Conservation (phyloP, 2,113 vertebrate genomes). For the Merops nubicus region DNA sequence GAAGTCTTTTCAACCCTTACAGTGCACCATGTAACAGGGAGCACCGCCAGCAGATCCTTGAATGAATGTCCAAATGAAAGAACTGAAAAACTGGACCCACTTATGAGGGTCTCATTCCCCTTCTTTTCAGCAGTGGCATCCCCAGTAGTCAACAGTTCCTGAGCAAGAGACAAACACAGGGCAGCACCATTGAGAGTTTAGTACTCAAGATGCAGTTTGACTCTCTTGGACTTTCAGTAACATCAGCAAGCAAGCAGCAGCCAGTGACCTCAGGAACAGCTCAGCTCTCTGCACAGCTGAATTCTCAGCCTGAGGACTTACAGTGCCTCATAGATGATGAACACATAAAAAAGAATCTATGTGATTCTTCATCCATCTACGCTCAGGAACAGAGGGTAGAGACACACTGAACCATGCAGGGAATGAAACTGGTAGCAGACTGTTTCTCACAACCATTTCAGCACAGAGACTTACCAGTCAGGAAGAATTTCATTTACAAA, state of each 20-base stretch:
- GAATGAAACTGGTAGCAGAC: neutral
- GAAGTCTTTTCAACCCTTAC: neutral
- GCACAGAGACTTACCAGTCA: neutral
- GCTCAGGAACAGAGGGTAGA: neutral
- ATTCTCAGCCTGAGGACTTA: neutral
- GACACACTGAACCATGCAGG: neutral
- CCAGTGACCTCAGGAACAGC: neutral
- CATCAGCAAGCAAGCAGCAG: neutral
- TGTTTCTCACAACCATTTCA: neutral
- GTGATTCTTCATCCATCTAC: neutral
- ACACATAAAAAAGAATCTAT: neutral
- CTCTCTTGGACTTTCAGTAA: neutral
- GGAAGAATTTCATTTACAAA: neutral
- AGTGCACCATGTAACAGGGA: fast-evolving
- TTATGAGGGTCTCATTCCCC: neutral
- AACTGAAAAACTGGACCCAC: neutral
- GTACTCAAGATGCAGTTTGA: neutral
- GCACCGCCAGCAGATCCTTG: neutral
- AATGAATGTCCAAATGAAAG: neutral
- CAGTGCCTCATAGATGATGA: neutral
- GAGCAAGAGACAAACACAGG: neutral
- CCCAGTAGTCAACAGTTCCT: neutral
- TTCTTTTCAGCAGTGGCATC: neutral
- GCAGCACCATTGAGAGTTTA: neutral
- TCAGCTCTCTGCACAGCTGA: neutral